A percentile compares a stretch with the other conserved stretches of the same genome.
Conservation (phyloP, 2,888 invertebrate genomes). For the Norana najaformis region DNA sequence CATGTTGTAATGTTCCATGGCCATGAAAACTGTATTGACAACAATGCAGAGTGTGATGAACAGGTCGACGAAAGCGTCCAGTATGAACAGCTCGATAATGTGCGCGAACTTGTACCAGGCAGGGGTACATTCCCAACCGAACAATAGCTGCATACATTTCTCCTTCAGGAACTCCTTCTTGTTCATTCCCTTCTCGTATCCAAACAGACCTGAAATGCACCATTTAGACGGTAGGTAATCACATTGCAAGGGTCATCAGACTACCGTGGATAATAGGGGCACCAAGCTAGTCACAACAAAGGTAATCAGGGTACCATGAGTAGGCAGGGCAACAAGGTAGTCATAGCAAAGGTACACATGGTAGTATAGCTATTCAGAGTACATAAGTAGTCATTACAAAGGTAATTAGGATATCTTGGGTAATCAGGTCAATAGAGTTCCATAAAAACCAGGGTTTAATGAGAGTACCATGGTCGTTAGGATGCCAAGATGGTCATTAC, state of each 20-base stretch:
- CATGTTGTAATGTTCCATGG: constrained; percentile 93
- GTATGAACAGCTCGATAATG: constrained; percentile 81
- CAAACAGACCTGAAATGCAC: constrained; percentile 24
- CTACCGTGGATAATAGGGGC: background rate
- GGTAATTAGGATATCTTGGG: no score
- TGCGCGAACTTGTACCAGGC: constrained; percentile 73
- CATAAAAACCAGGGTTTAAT: no score
- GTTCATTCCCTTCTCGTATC: constrained; percentile 36
- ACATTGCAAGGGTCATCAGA: background rate
- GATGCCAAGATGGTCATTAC: no score
- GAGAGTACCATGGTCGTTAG: no score
- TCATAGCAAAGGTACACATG: no score
- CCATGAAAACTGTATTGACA: constrained; percentile 96
- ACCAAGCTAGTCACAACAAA: no score
- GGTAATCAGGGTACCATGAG: no score
- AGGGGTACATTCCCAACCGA: constrained; percentile 88
- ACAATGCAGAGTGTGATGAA: constrained; percentile 98
- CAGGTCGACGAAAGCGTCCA: constrained; percentile 96
- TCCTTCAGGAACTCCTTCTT: constrained; percentile 51
- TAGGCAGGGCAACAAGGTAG: no score
- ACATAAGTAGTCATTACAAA: no score
- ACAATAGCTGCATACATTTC: constrained; percentile 53
- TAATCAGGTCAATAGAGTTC: no score
- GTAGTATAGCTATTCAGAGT: no score
- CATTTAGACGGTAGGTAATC: background rate